Conservation (phyloP, 1,140 invertebrate genomes). For the Thalassaphorura encarpata region DNA sequence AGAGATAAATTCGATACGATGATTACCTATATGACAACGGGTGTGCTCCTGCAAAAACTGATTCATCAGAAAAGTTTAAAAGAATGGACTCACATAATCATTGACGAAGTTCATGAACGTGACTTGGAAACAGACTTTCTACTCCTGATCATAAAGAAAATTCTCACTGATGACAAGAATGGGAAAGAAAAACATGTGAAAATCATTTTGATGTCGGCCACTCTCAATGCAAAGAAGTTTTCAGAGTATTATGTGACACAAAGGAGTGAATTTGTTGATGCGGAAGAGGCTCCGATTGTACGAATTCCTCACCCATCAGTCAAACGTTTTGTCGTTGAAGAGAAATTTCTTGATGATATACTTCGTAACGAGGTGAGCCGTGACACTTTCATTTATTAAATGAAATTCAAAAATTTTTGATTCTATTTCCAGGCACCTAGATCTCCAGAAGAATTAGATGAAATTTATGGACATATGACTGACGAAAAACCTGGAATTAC, state of each 20-base stretch:
- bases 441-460: slow-evolving; percentile 7
- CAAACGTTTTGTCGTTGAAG: slow-evolving; percentile 10
- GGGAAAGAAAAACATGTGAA: slow-evolving; percentile 30
- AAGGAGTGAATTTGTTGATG: slow-evolving; percentile 36
- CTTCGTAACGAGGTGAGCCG: not conserved
- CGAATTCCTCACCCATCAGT: slow-evolving; percentile 37
- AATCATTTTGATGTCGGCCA: slow-evolving; percentile 53
- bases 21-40: slow-evolving; percentile 46
- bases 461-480: slow-evolving; percentile 8
- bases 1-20: slow-evolving; percentile 38
- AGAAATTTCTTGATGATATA: slow-evolving; percentile 20
- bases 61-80: slow-evolving; percentile 48
- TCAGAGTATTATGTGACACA: slow-evolving; percentile 46
- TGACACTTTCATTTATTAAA: too few relatives aligned
- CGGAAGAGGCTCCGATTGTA: slow-evolving; percentile 46
- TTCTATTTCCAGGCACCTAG: too few relatives aligned
- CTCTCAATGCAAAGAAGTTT: slow-evolving; percentile 43
- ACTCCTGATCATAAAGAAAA: slow-evolving; percentile 68
- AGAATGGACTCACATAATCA: slow-evolving; percentile 75
- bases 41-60: slow-evolving; percentile 54
- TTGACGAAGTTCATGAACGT: slow-evolving; percentile 93
- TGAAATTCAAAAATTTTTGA: too few relatives aligned
- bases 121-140: slow-evolving; percentile 90
- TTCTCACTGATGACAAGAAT: slow-evolving; percentile 8
- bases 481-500: slow-evolving; percentile 8